Conservation (phyloP, 2,797 vertebrate species). For the Danio aesculapii region DNA sequence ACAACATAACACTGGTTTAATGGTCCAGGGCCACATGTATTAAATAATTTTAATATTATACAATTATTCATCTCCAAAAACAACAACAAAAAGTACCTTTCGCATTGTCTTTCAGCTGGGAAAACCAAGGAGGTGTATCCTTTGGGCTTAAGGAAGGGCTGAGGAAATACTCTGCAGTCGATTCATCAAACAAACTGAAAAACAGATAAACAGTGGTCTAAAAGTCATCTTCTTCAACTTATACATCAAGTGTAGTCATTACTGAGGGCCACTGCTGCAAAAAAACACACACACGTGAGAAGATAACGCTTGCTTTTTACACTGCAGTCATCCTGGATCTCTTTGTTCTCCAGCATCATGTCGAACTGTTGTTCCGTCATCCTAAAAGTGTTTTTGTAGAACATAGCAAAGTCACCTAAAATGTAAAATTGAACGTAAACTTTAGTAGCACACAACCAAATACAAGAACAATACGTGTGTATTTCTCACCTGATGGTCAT, state of each 20-base stretch:
- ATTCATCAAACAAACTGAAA: slow-evolving; percentile 65
- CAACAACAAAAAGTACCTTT: slow-evolving; percentile 58
- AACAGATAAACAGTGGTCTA: slow-evolving; percentile 33
- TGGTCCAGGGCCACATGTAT: no score
- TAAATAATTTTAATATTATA: background rate
- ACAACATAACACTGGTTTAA: no score
- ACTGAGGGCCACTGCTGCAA: background rate
- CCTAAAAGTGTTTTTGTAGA: slow-evolving; percentile 28
- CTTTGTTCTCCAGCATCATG: slow-evolving; percentile 3
- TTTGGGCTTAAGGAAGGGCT: slow-evolving; percentile 55
- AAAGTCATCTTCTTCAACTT: background rate
- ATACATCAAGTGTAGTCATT: background rate
- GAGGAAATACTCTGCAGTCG: slow-evolving; percentile 69
- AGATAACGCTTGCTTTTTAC: slow-evolving; percentile 54
- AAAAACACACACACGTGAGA: slow-evolving; percentile 56
- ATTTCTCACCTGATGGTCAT: slow-evolving; percentile 37
- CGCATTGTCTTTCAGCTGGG: slow-evolving; percentile 61
- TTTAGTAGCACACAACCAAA: background rate
- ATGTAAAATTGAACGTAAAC: background rate
- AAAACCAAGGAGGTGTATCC: slow-evolving; percentile 58
- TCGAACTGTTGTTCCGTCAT: slow-evolving; percentile 29
- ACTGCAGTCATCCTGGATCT: slow-evolving; percentile 15
- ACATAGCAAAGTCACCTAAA: slow-evolving; percentile 3
- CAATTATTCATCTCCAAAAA: slow-evolving; percentile 1
- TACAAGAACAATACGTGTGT: background rate